Evolutionary conservation across 2,888 invertebrate species (phyloP).

Genomic region (Idaea dimidiata): DNA sequence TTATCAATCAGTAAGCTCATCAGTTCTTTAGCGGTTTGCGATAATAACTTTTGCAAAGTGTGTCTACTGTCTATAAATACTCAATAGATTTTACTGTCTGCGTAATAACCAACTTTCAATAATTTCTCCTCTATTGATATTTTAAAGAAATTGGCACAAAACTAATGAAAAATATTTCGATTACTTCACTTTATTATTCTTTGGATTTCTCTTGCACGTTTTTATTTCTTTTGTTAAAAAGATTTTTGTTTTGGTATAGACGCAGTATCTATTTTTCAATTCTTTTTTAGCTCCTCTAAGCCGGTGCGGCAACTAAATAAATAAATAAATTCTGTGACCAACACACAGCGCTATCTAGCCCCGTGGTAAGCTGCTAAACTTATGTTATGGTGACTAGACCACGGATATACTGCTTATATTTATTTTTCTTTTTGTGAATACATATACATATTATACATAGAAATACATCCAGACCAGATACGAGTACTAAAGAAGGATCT

Average conservation of each 20-base stretch:
- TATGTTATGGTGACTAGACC: too few relatives aligned
- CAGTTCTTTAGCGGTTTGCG: not conserved
- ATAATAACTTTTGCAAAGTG: not conserved
- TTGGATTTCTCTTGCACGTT: not conserved
- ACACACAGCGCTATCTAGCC: too few relatives aligned
- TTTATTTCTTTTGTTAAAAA: not conserved
- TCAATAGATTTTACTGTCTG: constrained; percentile 7
- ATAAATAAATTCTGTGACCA: too few relatives aligned
- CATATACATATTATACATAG: too few relatives aligned
- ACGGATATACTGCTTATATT: too few relatives aligned
- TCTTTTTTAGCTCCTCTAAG: not conserved
- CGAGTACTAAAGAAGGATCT: too few relatives aligned
- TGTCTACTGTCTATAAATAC: not conserved
- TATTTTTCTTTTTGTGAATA: too few relatives aligned
- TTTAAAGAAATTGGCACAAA: not conserved
- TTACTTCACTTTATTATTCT: not conserved
- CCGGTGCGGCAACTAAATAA: too few relatives aligned
- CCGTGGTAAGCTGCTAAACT: too few relatives aligned
- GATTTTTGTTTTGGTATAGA: not conserved
- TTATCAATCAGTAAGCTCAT: not conserved
- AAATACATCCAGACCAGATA: too few relatives aligned
- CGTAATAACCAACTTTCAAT: constrained; percentile 25
- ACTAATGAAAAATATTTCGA: not conserved
- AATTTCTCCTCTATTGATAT: not conserved
- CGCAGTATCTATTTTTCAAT: not conserved